Base-by-base conservation (phyloP, 2,113 vertebrate species). In the Triplophysa siluroides region DNA sequence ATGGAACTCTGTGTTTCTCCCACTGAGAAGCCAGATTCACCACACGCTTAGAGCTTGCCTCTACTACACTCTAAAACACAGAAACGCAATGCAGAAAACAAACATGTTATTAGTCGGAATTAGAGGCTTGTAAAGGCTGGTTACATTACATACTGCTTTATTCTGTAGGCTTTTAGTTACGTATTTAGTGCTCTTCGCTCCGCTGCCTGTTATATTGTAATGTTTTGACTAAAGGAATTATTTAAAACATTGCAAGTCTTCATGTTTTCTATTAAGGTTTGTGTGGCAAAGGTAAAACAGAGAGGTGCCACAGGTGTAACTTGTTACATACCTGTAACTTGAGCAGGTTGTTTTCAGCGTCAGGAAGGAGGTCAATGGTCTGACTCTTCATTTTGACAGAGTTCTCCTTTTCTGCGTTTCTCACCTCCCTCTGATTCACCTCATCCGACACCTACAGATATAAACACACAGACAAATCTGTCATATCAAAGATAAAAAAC, bases 1-100 rank as follows among this genome's bases (percentile, higher is more conserved):
- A 93, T 0, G 95, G 96, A 4, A 93, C 93, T 0, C 95, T 91
- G 84, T 95, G 96, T 73, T 95, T 95, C 85, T 98, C 96, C 96
- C 96, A 97, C 81, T 98, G 96, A 50, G 92, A 88, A 0, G 93
- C 94, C 83, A 97, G 89, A 83, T 91, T 90, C 63, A 95, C 91
- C 80, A 97, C 91, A 7, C 95, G 88, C 76, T 94, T 93, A 21
- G 93, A 92, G 14, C 96, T 95, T 62, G 91, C 88, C 78, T 98
- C 96, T 60, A 97, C 95, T 85, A 95, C 83, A 1, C 88, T 87
- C 96, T 97, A 82, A 41, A 10, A 26, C 5, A 62, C 33, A 83
- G 29, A 67, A 24, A 63, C 60, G 78, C 19, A 65, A 19, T 50
- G 13, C 14, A 65, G 10, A 29, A 54, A 58, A 24, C 19, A 62